Percentiles rank a stretch among this genome's conserved stretches.
phyloP scores from a whole-genome alignment of 1,140 invertebrate species.

The Bombus difficillimus region DNA sequence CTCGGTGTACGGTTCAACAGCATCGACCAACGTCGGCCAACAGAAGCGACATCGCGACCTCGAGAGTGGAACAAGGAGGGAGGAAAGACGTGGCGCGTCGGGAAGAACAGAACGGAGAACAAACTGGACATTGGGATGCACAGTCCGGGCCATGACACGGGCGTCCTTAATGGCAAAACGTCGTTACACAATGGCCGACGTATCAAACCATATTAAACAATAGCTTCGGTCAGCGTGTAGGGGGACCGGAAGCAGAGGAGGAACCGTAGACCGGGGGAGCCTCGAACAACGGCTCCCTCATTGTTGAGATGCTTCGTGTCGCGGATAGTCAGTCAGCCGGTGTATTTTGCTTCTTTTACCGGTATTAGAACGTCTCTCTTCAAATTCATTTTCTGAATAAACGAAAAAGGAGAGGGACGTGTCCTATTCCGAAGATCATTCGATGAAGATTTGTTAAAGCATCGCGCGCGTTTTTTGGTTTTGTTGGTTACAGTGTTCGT shows the following conservation, averaged over 20 bases:
- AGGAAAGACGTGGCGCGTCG: not conserved
- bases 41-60: not conserved
- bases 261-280: constrained; percentile 68
- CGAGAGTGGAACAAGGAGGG: not conserved
- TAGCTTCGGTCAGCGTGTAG: constrained; percentile 63
- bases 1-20: constrained; percentile 64
- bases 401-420: no score
- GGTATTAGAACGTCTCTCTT: not conserved
- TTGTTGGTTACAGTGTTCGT: no score
- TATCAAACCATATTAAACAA: constrained; percentile 78
- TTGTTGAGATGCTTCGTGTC: constrained; percentile 78
- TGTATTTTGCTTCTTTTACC: constrained; percentile 13
- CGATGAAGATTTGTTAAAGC: no score
- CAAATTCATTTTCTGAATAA: not conserved
- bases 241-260: constrained; percentile 75
- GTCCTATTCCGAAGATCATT: no score
- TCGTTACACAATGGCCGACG: constrained; percentile 70
- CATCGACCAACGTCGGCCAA: constrained; percentile 39
- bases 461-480: no score
- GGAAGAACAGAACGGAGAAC: not conserved
- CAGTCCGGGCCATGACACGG: constrained; percentile 33
- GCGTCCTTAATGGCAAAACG: constrained; percentile 69
- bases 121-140: constrained; percentile 70
- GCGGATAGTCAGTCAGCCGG: constrained; percentile 68
- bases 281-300: constrained; percentile 72